Percentiles rank a stretch among this genome's conserved stretches.
Evolutionary conservation across 64 coral and sea anemone genomes (phyloP).

Genomic region (Exaiptasia diaphana): DNA sequence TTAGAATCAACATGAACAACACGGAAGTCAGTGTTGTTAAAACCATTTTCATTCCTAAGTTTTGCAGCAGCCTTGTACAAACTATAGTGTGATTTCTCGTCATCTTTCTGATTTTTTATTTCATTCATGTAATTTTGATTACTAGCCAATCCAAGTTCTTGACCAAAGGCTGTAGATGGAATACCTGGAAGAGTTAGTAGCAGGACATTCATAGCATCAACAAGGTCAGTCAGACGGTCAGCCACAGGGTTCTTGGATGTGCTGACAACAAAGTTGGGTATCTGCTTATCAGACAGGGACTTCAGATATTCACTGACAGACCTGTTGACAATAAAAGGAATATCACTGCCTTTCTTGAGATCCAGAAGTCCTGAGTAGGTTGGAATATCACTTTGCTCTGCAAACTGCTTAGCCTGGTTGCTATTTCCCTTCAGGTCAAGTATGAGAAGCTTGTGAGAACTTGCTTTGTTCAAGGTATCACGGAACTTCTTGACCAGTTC

Average conservation of each 20-base stretch:
- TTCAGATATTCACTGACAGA: conserved; percentile 47
- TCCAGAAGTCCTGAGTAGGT: conserved; percentile 43
- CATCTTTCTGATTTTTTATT: not conserved
- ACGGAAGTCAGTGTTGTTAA: not conserved
- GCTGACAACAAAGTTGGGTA: conserved; percentile 41
- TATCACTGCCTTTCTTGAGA: not conserved
- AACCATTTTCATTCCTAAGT: conserved; percentile 1
- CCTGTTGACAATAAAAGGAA: conserved; percentile 12
- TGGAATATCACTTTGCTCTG: conserved; percentile 25
- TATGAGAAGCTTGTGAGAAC: conserved; percentile 4
- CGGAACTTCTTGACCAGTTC: conserved; percentile 52
- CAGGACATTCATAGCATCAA: conserved; percentile 75
- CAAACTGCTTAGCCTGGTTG: conserved; percentile 3
- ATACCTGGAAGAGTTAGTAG: conserved; percentile 63
- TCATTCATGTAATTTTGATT: not conserved
- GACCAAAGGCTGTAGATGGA: conserved; percentile 54
- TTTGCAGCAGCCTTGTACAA: conserved; percentile 26
- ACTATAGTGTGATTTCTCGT: conserved; percentile 8
- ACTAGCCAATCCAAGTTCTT: conserved; percentile 65
- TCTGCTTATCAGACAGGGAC: not conserved
- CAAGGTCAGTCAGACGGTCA: not conserved
- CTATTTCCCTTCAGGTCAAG: conserved; percentile 43
- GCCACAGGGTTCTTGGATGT: not conserved
- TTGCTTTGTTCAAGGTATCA: conserved; percentile 27
- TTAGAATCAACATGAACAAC: conserved; percentile 8